These are phyloP conservation scores for Amblyopsis hoosieri DNA, from an alignment of 2,797 vertebrate genomes.

Conservation along the genomic window DNA sequence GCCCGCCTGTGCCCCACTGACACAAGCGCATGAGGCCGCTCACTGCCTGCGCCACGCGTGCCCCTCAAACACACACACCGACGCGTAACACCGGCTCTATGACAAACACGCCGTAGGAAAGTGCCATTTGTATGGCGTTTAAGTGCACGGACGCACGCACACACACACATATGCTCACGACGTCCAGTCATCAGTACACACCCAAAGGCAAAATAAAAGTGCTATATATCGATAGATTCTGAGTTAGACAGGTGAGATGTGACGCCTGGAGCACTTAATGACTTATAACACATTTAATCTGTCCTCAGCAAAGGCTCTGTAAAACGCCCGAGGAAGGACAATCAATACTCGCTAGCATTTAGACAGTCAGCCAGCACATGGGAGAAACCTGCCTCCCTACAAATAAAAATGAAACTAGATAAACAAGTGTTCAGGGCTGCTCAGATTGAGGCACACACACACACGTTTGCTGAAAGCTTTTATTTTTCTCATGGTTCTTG, in stretches of 20 bases:
- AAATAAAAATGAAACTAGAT: constrained; percentile 50
- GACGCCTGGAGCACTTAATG: constrained; percentile 64
- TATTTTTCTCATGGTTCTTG: constrained; percentile 19
- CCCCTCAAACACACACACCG: constrained; percentile 46
- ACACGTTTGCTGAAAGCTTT: not conserved
- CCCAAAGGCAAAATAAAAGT: constrained; percentile 50
- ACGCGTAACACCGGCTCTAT: constrained; percentile 56
- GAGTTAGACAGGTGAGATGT: constrained; percentile 66
- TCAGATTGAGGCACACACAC: constrained; percentile 4
- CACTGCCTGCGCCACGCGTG: constrained; percentile 50
- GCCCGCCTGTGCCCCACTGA: constrained; percentile 44
- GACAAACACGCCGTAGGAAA: constrained; percentile 16
- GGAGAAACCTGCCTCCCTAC: constrained; percentile 52
- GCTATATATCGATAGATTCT: constrained; percentile 63
- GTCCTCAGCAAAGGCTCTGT: constrained; percentile 64
- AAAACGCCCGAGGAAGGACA: constrained; percentile 64
- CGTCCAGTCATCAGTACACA: constrained; percentile 42
- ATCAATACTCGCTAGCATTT: constrained; percentile 70
- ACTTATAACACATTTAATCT: constrained; percentile 75
- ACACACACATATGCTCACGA: not conserved
- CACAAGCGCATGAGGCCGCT: constrained; percentile 31
- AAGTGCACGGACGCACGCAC: constrained; percentile 4
- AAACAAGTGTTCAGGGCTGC: constrained; percentile 36
- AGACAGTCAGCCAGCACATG: constrained; percentile 63
- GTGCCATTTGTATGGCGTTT: not conserved